phyloP scores from a whole-genome alignment of 2,888 invertebrate species.

The Agrotis clavis region DNA sequence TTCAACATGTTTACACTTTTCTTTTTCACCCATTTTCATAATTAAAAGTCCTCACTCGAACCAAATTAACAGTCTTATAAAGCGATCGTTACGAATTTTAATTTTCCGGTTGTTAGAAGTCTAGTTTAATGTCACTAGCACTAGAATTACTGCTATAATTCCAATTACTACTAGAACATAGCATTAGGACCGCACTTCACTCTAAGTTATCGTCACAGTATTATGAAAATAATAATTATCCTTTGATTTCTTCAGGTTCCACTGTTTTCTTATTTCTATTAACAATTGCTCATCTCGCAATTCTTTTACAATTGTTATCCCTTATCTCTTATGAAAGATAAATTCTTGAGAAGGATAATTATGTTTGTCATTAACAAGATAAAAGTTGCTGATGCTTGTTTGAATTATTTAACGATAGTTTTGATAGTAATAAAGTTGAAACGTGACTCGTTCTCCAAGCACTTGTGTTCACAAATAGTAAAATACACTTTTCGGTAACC shows the following conservation, averaged over 20 bases:
- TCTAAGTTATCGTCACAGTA: not conserved
- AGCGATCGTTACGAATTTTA: conserved; percentile 5
- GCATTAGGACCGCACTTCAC: conserved; percentile 21
- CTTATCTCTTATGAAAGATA: conserved; percentile 57
- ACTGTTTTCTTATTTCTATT: conserved; percentile 44
- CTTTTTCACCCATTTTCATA: conserved; percentile 52
- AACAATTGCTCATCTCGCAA: conserved; percentile 33
- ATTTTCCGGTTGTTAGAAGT: conserved; percentile 30
- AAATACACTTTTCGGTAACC: conserved; percentile 13
- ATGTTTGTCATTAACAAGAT: conserved; percentile 45
- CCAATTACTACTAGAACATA: not conserved
- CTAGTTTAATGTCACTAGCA: conserved; percentile 3
- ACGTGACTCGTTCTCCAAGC: not conserved
- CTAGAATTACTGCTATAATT: conserved; percentile 9
- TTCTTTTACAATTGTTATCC: conserved; percentile 40
- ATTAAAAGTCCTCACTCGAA: not conserved
- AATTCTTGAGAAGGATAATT: conserved; percentile 43
- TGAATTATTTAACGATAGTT: conserved; percentile 28
- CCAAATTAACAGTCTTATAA: conserved; percentile 12
- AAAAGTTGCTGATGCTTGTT: conserved; percentile 26
- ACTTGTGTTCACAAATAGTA: conserved; percentile 2
- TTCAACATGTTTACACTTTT: conserved; percentile 48
- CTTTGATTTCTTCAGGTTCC: conserved; percentile 19
- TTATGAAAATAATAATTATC: conserved; percentile 18
- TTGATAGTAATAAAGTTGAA: conserved; percentile 10